A percentile compares a stretch with the other conserved stretches of the same genome.
Conservation (phyloP, 2,113 vertebrate genomes). For the Anguilla japonica region DNA sequence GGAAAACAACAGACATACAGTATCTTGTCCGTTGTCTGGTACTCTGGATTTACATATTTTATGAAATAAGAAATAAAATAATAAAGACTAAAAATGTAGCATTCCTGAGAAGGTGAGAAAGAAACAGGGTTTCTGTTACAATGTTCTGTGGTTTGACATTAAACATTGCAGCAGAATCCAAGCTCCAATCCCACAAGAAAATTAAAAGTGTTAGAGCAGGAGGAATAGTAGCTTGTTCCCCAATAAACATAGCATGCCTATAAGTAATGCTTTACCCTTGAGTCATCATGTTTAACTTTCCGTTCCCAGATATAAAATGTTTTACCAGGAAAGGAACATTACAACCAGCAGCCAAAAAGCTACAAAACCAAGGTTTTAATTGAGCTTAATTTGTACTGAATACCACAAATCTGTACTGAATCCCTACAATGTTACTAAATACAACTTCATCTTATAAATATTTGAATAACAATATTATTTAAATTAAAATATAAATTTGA, state of each 20-base stretch:
- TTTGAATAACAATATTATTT: background rate
- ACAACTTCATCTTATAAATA: constrained; percentile 41
- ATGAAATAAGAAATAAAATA: background rate
- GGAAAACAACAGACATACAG: too few species aligned
- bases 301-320: constrained; percentile 60
- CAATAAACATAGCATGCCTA: constrained; percentile 42
- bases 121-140: constrained; percentile 49
- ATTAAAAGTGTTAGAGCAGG: constrained; percentile 46
- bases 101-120: background rate
- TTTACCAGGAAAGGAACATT: constrained; percentile 65
- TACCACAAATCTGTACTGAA: too few species aligned
- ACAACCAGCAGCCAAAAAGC: constrained; percentile 59
- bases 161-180: constrained; percentile 31
- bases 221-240: constrained; percentile 53
- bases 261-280: constrained; percentile 60
- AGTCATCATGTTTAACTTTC: constrained; percentile 60
- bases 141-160: constrained; percentile 33
- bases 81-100: background rate
- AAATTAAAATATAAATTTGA: background rate
- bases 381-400: constrained; percentile 49
- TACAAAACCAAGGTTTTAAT: constrained; percentile 58
- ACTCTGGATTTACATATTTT: background rate
- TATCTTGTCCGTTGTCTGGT: background rate
- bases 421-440: constrained; percentile 47
- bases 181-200: constrained; percentile 43